Base-by-base conservation (phyloP, 37 sponge, comb jelly and placozoan species). In the Spongilla lacustris region DNA sequence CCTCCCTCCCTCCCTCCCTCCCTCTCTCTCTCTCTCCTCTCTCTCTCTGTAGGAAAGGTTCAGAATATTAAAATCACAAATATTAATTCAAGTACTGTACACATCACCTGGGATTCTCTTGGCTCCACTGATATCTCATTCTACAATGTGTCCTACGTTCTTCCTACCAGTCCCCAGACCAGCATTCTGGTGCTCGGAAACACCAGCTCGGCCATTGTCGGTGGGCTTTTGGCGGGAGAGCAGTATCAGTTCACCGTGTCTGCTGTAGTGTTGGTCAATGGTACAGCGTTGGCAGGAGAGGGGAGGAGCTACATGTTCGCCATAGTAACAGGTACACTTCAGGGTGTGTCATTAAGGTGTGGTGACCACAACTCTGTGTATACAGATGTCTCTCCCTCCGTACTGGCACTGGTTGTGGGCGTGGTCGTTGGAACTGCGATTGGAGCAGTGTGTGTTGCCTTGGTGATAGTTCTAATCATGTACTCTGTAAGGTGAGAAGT, bases 201-300 rank as follows among this genome's bases (percentile, higher is more conserved):
- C 26, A 22, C 23, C 5, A 71, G 80, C 25, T 84, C 26, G 69
- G 78, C 75, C 6, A 22, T 82, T 66, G 33, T 88, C 28, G n/a
- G 22, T 0, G 38, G 81, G 2, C 75, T 80, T 28, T 33, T 71
- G 38, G n/a, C 11, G 9, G 81, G 68, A 11, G 35, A 13, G 0
- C 34, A 80, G 87, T 80, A 79, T 74, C 41, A 69, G 69, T 88
- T 82, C 50, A 33, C 67, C 33, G 88, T 88, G 41, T 75, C 68
- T 26, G 88, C 83, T 37, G 83, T 76, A 5, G 88, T 82, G 31
- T 23, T 68, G 24, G 75, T 81, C 25, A 68, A 30, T 17, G 88
- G 8, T 29, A 28, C 28, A 29, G 71, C 2, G 28, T 6, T 29
- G 28, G 28, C 28, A 25, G 71, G 28, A 69, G 71, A 28, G 28